Evolutionary conservation across 2,797 vertebrate species (phyloP).

Genomic region (Amblyopsis hoosieri): DNA sequence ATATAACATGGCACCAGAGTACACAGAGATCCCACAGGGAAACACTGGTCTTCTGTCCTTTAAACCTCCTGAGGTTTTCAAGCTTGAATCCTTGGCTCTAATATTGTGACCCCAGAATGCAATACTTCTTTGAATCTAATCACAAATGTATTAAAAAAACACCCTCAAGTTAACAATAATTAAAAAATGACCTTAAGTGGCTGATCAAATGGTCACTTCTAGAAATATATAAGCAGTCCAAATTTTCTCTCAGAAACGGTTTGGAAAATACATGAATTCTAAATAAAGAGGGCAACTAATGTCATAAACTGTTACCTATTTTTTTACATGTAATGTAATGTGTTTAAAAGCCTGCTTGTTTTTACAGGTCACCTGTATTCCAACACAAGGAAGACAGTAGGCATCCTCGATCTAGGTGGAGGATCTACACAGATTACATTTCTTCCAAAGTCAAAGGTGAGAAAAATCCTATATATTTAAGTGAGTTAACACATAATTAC

Average conservation of each 20-base stretch:
- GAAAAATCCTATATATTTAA: conserved; percentile 8
- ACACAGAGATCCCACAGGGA: conserved; percentile 57
- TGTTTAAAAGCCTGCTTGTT: conserved; percentile 26
- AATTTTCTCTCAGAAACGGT: conserved; percentile 1
- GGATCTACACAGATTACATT: conserved; percentile 98
- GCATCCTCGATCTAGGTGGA: conserved; percentile 96
- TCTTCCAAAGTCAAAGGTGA: conserved; percentile 90
- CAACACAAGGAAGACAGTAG: conserved; percentile 85
- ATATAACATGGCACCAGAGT: conserved; percentile 64
- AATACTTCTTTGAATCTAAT: conserved; percentile 42
- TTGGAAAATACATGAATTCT: conserved; percentile 15
- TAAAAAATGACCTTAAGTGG: conserved; percentile 12
- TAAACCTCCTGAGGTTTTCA: conserved; percentile 29
- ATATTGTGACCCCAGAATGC: conserved; percentile 51
- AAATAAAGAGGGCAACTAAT: conserved; percentile 10
- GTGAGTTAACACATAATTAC: conserved; percentile 2
- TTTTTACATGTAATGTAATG: conserved; percentile 1
- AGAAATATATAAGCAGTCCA: background rate
- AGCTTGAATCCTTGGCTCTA: conserved; percentile 52
- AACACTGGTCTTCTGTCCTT: conserved; percentile 61
- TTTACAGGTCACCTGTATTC: conserved; percentile 89
- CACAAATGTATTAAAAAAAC: conserved; percentile 30
- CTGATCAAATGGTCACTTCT: background rate
- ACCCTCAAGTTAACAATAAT: conserved; percentile 8
- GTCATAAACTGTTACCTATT: background rate